Evolutionary conservation across 2,113 vertebrate genomes (phyloP).

Genomic region (Apteryx mantelli): DNA sequence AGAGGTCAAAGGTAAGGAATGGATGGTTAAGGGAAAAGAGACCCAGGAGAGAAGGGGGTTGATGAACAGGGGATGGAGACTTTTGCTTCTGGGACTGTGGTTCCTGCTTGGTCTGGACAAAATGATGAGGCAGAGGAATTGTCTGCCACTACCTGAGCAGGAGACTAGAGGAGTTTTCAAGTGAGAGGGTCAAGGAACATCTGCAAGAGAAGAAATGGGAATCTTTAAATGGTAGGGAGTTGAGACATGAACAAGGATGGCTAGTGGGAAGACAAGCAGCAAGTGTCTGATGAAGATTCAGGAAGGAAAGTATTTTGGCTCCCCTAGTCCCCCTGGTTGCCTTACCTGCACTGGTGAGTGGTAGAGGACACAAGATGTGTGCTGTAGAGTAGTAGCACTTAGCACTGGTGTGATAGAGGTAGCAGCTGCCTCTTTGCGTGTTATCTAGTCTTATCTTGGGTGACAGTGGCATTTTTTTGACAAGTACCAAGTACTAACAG

Average conservation of each 20-base stretch:
- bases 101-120: background rate
- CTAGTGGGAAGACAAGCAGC: background rate
- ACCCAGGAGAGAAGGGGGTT: background rate
- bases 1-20: constrained; percentile 37
- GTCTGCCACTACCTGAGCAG: background rate
- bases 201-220: background rate
- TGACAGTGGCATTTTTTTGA: background rate
- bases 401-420: background rate
- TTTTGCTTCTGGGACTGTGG: background rate
- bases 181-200: background rate
- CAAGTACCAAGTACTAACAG: background rate
- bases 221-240: background rate
- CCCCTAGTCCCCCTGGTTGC: background rate
- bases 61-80: background rate
- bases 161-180: background rate
- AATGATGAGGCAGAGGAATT: background rate
- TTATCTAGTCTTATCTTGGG: background rate
- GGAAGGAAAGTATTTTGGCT: background rate
- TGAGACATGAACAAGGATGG: background rate
- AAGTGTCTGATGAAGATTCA: background rate
- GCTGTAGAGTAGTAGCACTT: background rate
- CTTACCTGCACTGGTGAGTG: background rate
- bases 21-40: background rate
- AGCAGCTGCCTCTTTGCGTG: background rate
- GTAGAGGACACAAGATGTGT: background rate